Evolutionary conservation across 2,797 vertebrate species (phyloP), one percentile per base, ranked within the genome.

Genomic region (Lutjanus argentimaculatus): DNA sequence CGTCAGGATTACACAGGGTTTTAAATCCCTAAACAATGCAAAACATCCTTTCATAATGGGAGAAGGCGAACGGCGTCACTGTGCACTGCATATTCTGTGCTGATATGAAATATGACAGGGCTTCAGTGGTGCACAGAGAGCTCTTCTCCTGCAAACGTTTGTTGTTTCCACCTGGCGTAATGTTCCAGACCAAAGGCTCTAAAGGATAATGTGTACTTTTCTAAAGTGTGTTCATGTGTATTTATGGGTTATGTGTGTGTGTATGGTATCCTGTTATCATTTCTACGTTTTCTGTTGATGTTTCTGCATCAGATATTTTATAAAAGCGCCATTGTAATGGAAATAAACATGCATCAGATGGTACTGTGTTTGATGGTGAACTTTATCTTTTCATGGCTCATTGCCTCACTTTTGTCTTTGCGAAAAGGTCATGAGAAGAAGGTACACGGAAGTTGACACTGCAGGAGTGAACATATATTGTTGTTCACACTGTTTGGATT

Each of bases 291-390:
- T 93, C 51, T 87, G 82, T 94, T 94, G 78, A 87, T 89, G 89
- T 92, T 94, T 93, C 85, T 86, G 85, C 89, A 86, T 91, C 82
- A 77, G 77, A 91, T 83, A 80, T 95, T 95, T 96, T 96, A 71
- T 96, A 95, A 93, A 90, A 86, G 71, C 62, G 13, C 81, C 87
- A 92, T 88, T 90, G 88, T 90, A 81, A 92, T 84, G 93, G 68
- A 94, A 95, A 91, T 92, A 94, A 94, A 92, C 55, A 59, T 75
- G 81, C 56, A 73, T 69, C 73, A 16, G 46, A 52, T 49, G 59
- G 19, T 66, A 10, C 3, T 53, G 15, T 52, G 52, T 78, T 63
- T 68, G 45, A 2, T 30, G 3, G 43, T 77, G 63, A 71, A 42
- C 55, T 72, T 66, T 45, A 58, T 71, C 48, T 30, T 64, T 67